A percentile compares a stretch with the other conserved stretches of the same genome.
phyloP scores from a whole-genome alignment of 2,113 vertebrate genomes.

The Pseudopipra pipra region DNA sequence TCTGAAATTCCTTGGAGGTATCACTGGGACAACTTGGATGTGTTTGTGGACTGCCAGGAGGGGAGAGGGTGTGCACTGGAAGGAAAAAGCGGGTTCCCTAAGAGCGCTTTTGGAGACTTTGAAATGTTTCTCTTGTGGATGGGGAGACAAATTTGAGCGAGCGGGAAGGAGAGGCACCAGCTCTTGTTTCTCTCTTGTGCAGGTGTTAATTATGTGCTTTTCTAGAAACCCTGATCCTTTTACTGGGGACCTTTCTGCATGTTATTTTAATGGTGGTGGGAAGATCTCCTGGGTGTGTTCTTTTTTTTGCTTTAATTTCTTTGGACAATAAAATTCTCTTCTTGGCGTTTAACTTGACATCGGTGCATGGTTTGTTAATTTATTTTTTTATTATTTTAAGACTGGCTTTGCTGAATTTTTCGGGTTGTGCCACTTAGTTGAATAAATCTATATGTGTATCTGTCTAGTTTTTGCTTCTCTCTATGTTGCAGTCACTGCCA shows the following conservation, averaged over 20 bases:
- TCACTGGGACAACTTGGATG: conserved; percentile 47
- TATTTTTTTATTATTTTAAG: background rate
- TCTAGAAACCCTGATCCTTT: background rate
- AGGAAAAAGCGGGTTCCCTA: conserved; percentile 40
- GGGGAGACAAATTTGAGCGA: background rate
- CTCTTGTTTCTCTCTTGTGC: background rate
- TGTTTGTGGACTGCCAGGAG: background rate
- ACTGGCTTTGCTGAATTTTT: background rate
- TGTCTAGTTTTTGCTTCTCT: background rate
- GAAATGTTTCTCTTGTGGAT: background rate
- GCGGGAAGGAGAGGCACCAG: background rate
- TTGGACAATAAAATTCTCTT: conserved; percentile 66
- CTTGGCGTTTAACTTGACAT: background rate
- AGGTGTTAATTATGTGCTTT: conserved; percentile 30
- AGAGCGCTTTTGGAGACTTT: conserved; percentile 21
- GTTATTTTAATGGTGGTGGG: conserved; percentile 1
- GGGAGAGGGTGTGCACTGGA: conserved; percentile 57
- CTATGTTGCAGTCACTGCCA: background rate
- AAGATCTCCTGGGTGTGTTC: background rate
- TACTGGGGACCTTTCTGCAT: background rate
- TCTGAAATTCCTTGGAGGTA: conserved; percentile 58
- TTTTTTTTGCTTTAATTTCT: background rate
- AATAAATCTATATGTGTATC: background rate
- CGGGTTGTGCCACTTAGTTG: background rate
- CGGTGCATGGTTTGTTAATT: background rate